Conservation (phyloP, 2,888 invertebrate species). For the Ecliptopera silaceata region DNA sequence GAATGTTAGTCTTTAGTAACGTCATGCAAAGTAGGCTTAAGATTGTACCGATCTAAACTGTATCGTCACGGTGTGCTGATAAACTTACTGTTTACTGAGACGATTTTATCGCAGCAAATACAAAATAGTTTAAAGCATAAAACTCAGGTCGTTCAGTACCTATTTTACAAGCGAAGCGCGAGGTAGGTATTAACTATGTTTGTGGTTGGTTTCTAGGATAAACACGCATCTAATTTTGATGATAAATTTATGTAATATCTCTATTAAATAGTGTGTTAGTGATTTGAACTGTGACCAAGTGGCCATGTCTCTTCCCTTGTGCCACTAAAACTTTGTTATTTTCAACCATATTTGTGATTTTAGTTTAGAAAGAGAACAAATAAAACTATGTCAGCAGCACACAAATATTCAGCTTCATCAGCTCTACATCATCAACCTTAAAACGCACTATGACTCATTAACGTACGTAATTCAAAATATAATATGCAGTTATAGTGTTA, state of each 20-base stretch:
- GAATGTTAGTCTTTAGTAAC: constrained; percentile 10
- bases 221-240: too few relatives aligned
- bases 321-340: too few relatives aligned
- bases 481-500: neutral
- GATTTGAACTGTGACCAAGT: too few relatives aligned
- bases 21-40: constrained; percentile 11
- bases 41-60: neutral
- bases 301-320: too few relatives aligned
- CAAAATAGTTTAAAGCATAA: neutral
- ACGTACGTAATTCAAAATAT: neutral
- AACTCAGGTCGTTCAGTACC: too few relatives aligned
- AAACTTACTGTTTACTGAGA: neutral
- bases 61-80: neutral
- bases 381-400: neutral
- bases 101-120: neutral
- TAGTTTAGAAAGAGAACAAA: too few relatives aligned
- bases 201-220: too few relatives aligned
- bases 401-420: neutral
- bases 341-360: too few relatives aligned
- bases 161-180: too few relatives aligned
- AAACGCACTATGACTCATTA: neutral
- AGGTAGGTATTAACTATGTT: too few relatives aligned
- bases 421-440: neutral
- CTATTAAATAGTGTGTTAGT: too few relatives aligned
- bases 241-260: too few relatives aligned